phyloP scores from a whole-genome alignment of 2,888 invertebrate species.

The Morpho achilles region DNA sequence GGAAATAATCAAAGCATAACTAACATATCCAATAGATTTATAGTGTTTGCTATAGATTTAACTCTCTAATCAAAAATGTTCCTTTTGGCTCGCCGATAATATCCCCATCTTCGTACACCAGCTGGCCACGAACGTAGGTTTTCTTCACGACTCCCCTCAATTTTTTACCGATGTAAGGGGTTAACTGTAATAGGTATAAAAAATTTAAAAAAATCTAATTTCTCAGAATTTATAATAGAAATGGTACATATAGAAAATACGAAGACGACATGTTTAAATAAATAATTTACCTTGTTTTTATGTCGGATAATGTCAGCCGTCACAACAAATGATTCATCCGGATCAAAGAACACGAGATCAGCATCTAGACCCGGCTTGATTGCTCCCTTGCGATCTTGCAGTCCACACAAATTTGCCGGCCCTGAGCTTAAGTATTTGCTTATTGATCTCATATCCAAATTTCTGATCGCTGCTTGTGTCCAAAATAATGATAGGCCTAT shows the following conservation, averaged over 20 bases:
- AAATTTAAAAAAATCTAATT: too few relatives aligned
- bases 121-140: conserved; percentile 82
- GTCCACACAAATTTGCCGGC: conserved; percentile 81
- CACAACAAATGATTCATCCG: conserved; percentile 79
- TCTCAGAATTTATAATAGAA: too few relatives aligned
- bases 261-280: too few relatives aligned
- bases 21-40: too few relatives aligned
- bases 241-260: too few relatives aligned
- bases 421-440: conserved; percentile 79
- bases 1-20: too few relatives aligned
- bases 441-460: conserved; percentile 74
- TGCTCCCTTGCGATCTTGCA: conserved; percentile 81
- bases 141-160: conserved; percentile 81
- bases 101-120: conserved; percentile 74
- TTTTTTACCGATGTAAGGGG: conserved; percentile 81
- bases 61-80: conserved; percentile 51
- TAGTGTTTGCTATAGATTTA: neutral
- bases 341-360: conserved; percentile 85
- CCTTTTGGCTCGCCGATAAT: conserved; percentile 61
- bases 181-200: conserved; percentile 63
- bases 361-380: conserved; percentile 82
- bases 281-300: conserved; percentile 80
- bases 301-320: conserved; percentile 80
- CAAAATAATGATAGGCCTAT: conserved; percentile 83
- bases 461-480: conserved; percentile 80